Conservation (phyloP, 1,140 invertebrate genomes). For the Neodiprion fabricii region DNA sequence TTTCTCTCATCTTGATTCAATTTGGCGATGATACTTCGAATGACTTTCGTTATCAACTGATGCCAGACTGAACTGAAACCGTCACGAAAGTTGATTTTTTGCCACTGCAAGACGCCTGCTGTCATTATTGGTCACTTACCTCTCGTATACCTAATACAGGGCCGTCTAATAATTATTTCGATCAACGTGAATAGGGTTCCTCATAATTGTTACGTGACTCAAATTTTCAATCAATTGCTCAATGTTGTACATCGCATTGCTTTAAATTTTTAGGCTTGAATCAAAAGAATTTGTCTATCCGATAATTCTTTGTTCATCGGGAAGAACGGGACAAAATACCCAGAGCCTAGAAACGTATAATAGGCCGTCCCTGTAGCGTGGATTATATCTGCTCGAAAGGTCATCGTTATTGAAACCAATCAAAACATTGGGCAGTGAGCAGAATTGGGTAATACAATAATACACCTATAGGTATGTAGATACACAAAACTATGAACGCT, state of each 20-base stretch:
- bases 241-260: background rate
- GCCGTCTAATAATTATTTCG: background rate
- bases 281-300: background rate
- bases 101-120: background rate
- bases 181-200: too few species aligned
- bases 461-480: background rate
- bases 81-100: background rate
- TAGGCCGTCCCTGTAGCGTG: background rate
- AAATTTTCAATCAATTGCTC: background rate
- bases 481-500: too few species aligned
- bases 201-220: background rate
- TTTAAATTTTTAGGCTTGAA: background rate
- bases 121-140: background rate
- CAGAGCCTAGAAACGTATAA: background rate
- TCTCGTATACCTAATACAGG: background rate
- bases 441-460: background rate
- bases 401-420: background rate
- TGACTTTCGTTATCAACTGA: background rate
- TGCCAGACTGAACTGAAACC: background rate
- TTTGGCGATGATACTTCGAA: background rate
- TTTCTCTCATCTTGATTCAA: conserved; percentile 76
- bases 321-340: background rate
- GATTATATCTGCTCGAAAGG: background rate
- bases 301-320: background rate
- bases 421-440: background rate